phyloP scores from a whole-genome alignment of 2,113 vertebrate genomes.

The Onychorhynchus coronatus region DNA sequence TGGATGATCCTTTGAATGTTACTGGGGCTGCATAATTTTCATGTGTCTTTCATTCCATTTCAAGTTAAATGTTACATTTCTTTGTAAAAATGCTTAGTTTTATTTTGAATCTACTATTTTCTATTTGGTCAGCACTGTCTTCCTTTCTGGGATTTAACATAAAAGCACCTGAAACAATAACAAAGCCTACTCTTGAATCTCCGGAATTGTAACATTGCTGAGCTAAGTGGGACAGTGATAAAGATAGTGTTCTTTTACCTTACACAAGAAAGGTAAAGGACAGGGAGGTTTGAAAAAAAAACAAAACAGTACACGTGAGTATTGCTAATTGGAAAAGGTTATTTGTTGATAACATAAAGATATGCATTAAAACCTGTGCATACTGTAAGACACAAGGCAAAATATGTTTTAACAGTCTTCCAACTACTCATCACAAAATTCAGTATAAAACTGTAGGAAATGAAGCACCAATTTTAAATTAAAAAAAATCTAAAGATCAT shows the following conservation, averaged over 20 bases:
- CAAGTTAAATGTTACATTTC: not conserved
- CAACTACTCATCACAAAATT: not conserved
- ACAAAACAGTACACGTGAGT: not conserved
- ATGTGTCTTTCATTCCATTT: not conserved
- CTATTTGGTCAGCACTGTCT: not conserved
- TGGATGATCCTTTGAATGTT: not conserved
- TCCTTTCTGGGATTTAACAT: conserved; percentile 5
- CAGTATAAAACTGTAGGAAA: not conserved
- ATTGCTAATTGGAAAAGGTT: not conserved
- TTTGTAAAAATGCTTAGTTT: not conserved
- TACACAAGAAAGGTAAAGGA: not conserved
- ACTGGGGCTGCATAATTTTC: not conserved
- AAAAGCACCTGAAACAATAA: conserved; percentile 1
- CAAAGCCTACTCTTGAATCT: not conserved
- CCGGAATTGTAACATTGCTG: not conserved
- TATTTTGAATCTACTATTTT: conserved; percentile 20
- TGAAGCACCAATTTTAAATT: not conserved
- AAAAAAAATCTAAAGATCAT: not conserved
- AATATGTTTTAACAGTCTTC: not conserved
- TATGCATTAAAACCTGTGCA: not conserved
- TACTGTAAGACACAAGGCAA: not conserved
- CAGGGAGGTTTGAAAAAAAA: not conserved
- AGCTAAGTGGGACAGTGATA: not conserved
- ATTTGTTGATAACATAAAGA: not conserved
- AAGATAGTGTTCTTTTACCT: not conserved